Evolutionary conservation across 2,797 vertebrate genomes (phyloP).

Genomic region (Chloroceryle inda): DNA sequence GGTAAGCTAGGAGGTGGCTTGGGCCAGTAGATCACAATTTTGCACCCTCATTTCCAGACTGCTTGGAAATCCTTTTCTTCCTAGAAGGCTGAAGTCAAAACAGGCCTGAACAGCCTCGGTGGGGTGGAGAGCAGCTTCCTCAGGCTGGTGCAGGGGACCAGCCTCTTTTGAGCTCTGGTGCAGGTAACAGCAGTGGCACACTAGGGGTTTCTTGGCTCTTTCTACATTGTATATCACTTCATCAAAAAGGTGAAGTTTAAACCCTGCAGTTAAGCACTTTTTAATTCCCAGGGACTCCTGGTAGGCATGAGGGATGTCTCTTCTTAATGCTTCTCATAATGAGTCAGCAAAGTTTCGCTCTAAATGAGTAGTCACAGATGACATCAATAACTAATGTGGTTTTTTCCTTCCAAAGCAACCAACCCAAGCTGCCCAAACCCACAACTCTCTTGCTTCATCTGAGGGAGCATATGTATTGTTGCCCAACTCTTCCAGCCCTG

Average conservation of each 20-base stretch:
- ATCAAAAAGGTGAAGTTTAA: not conserved
- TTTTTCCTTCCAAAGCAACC: not conserved
- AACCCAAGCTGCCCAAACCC: not conserved
- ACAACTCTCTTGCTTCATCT: not conserved
- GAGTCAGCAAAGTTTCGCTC: not conserved
- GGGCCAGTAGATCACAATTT: rapidly evolving
- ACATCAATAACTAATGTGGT: not conserved
- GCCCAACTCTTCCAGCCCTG: not conserved
- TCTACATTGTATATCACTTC: not conserved
- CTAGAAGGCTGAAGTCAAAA: not conserved
- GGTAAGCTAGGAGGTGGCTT: constrained; percentile 78
- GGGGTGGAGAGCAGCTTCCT: not conserved
- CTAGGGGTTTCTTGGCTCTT: not conserved
- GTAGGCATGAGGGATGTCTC: rapidly evolving
- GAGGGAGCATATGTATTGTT: not conserved
- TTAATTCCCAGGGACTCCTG: not conserved
- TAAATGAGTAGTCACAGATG: not conserved
- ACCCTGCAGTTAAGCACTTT: not conserved
- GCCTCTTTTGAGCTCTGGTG: not conserved
- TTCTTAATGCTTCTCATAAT: not conserved
- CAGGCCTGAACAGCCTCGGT: rapidly evolving
- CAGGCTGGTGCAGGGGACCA: not conserved
- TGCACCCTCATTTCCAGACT: not conserved
- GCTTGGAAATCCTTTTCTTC: not conserved
- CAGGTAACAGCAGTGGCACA: rapidly evolving